Evolutionary conservation across 2,888 invertebrate species (phyloP).

Genomic region (Isoperla grammatica): DNA sequence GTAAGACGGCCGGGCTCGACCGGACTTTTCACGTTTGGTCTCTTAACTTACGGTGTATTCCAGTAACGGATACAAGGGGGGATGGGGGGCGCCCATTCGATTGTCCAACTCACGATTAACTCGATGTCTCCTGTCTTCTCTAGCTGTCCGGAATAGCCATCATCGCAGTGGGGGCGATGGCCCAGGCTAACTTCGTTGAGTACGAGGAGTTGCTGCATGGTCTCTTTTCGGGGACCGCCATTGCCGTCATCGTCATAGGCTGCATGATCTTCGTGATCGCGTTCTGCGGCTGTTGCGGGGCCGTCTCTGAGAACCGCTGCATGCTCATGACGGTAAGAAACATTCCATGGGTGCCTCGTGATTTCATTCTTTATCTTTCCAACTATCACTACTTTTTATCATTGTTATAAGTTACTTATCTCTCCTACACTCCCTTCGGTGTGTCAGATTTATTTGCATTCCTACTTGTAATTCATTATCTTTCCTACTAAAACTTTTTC

Average conservation of each 20-base stretch:
- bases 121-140: neutral
- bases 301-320: constrained; percentile 47
- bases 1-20: too few species aligned
- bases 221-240: constrained; percentile 40
- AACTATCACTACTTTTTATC: neutral
- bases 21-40: too few species aligned
- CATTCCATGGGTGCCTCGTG: neutral
- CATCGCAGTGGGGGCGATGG: constrained; percentile 5
- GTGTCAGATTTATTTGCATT: too few species aligned
- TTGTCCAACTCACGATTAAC: too few species aligned
- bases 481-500: too few species aligned
- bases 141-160: constrained; percentile 18
- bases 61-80: too few species aligned
- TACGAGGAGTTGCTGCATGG: neutral
- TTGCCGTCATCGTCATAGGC: constrained; percentile 49
- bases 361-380: neutral
- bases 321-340: constrained; percentile 39
- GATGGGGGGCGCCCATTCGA: too few species aligned
- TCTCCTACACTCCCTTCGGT: too few species aligned
- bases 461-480: too few species aligned
- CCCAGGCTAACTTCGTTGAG: neutral
- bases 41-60: too few species aligned
- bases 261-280: constrained; percentile 49
- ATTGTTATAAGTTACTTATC: too few species aligned
- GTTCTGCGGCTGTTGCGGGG: constrained; percentile 53